Percentiles rank a stretch among this genome's conserved stretches.
phyloP scores from a whole-genome alignment of 2,888 invertebrate genomes.

The Opisthograptis luteolata region DNA sequence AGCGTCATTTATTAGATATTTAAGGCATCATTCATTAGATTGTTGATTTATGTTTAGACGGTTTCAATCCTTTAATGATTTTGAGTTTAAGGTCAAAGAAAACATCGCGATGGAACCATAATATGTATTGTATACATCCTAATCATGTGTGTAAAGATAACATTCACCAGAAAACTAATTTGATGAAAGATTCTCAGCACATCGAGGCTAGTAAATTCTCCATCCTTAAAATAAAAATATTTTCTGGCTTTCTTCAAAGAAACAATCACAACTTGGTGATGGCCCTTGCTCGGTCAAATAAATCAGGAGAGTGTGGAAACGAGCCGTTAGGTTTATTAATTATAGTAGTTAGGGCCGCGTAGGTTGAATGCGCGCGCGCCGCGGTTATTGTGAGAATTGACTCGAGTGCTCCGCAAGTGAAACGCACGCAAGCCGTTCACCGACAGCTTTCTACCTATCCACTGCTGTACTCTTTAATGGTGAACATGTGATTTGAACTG shows the following conservation, averaged over 20 bases:
- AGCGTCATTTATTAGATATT: neutral
- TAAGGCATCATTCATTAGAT: neutral
- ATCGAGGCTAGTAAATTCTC: neutral
- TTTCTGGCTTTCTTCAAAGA: neutral
- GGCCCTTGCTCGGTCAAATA: constrained; percentile 53
- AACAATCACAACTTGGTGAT: constrained; percentile 20
- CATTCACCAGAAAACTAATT: too few species aligned
- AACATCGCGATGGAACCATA: too few species aligned
- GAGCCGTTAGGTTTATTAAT: constrained; percentile 71
- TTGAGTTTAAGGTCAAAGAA: too few species aligned
- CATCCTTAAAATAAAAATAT: neutral
- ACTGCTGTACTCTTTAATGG: constrained; percentile 25
- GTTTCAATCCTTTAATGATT: too few species aligned
- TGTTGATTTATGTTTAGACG: too few species aligned
- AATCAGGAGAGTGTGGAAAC: constrained; percentile 65
- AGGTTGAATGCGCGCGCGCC: constrained; percentile 64
- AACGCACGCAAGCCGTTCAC: constrained; percentile 47
- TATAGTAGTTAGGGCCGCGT: constrained; percentile 67
- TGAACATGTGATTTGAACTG: constrained; percentile 4
- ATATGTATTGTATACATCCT: too few species aligned
- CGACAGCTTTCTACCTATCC: constrained; percentile 50
- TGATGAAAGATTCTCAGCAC: too few species aligned
- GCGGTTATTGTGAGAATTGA: constrained; percentile 62
- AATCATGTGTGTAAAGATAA: too few species aligned
- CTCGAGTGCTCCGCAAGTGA: constrained; percentile 53